A percentile compares a stretch with the other conserved stretches of the same genome.
Evolutionary conservation across 2,888 invertebrate species (phyloP).

Genomic region (Podotricha telesiphe): DNA sequence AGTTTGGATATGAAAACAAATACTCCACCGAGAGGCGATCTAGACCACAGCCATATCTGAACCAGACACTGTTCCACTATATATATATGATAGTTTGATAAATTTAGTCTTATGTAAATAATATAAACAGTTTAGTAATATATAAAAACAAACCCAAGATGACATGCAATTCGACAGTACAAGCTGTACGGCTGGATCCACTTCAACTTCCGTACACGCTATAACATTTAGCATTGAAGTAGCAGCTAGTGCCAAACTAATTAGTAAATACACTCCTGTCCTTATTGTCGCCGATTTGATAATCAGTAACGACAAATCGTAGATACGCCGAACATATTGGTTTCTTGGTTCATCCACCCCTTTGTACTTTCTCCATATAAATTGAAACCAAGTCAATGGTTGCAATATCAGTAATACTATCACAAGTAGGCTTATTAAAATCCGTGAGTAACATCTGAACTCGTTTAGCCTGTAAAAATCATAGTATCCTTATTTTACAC

Average conservation of each 20-base stretch:
- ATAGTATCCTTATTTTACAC: background rate
- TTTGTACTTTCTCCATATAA: slow-evolving; percentile 84
- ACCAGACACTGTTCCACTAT: no score
- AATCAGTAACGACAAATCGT: slow-evolving; percentile 84
- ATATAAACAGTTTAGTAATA: background rate
- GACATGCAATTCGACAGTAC: slow-evolving; percentile 76
- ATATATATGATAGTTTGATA: no score
- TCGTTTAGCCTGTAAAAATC: slow-evolving; percentile 59
- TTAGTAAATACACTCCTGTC: slow-evolving; percentile 86
- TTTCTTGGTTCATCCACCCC: slow-evolving; percentile 83
- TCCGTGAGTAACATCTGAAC: slow-evolving; percentile 66
- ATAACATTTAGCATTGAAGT: slow-evolving; percentile 87
- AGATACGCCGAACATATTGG: slow-evolving; percentile 80
- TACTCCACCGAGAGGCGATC: no score
- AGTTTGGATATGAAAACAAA: no score
- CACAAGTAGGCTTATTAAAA: slow-evolving; percentile 56
- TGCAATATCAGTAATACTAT: slow-evolving; percentile 79
- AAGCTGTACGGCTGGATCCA: slow-evolving; percentile 54
- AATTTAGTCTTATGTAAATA: background rate
- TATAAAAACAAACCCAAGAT: slow-evolving; percentile 65
- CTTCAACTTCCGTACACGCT: slow-evolving; percentile 63
- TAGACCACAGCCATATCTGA: no score
- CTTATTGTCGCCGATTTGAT: slow-evolving; percentile 86
- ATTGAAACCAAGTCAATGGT: slow-evolving; percentile 90
- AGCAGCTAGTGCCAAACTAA: slow-evolving; percentile 85